Evolutionary conservation across 2,888 invertebrate genomes (phyloP), one percentile per base, ranked within the genome.

Genomic region (Strigamia maritima): DNA sequence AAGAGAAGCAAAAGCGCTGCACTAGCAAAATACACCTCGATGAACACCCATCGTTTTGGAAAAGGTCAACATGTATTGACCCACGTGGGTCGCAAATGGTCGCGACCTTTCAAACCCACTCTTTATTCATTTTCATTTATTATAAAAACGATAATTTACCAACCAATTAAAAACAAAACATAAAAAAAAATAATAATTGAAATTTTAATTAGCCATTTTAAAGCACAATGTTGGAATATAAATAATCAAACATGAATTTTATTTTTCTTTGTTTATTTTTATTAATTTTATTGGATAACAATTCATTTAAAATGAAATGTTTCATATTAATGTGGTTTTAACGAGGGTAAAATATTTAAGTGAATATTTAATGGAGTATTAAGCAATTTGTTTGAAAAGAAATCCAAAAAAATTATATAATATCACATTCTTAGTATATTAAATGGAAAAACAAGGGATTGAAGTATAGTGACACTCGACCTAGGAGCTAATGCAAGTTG

Each of bases 31-130:
- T 14, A 16, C 26, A 26, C 70, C 70, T 70, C 70, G 28, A 70
- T 28, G 70, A 26, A 14, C 70, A 70, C 70, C 70, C 70, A 70
- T 70, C 70, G 70, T 70, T 70, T 70, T 70, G 70, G 24, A 70
- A 70, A 70, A 70, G 70, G 70, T 70, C 70, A 70, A 70, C 28
- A 16, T 3, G 70, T 28, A 70, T 70, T 70, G 70, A 70, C 70
- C 70, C 70, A 70, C n/a, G 70, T 70, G 70, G 70, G 70, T 24
- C 26, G 54, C 28, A 70, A 28, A 28, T 12, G 70, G 70, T 70
- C 70, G 28, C 24, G 70, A 70, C 70, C 28, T 26, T 26, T 2
- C 12, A 70, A 26, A 14, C 26, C 24, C 70, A 28, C 6, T 28
- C 12, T 54, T 70, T 70, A 70, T 70, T 70, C 70, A 70, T 54